Conservation (phyloP, 2,113 vertebrate species). For the Panthera leo region DNA sequence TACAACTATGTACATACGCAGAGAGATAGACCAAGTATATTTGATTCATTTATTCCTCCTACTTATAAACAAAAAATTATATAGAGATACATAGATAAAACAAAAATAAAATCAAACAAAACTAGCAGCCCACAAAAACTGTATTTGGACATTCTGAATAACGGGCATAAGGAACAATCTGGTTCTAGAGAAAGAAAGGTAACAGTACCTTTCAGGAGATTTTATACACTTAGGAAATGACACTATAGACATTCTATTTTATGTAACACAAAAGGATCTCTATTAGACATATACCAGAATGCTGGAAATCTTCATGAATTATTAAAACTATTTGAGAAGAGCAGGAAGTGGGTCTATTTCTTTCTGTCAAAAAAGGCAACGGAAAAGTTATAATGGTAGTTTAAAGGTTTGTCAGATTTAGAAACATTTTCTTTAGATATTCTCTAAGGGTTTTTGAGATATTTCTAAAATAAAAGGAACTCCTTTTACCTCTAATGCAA, state of each 20-base stretch:
- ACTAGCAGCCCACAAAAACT: neutral
- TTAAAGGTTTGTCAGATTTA: neutral
- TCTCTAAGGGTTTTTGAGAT: neutral
- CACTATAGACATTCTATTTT: neutral
- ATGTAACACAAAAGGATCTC: neutral
- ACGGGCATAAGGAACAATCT: neutral
- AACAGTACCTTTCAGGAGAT: neutral
- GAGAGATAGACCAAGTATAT: neutral
- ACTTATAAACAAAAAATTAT: neutral
- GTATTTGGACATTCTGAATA: neutral
- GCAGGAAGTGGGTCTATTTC: neutral
- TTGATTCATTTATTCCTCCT: neutral
- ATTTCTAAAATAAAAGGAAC: constrained; percentile 21
- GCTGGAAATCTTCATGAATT: neutral
- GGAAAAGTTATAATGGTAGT: neutral
- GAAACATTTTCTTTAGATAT: neutral
- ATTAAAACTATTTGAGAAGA: neutral
- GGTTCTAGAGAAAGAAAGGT: neutral
- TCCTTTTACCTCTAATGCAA: neutral
- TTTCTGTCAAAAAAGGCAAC: neutral
- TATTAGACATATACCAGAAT: neutral
- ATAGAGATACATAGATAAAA: neutral
- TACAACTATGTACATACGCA: neutral
- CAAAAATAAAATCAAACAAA: neutral
- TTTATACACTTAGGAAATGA: constrained; percentile 3